Base-by-base conservation (phyloP, 2,797 vertebrate genomes). In the Phylloscopus collybita region DNA sequence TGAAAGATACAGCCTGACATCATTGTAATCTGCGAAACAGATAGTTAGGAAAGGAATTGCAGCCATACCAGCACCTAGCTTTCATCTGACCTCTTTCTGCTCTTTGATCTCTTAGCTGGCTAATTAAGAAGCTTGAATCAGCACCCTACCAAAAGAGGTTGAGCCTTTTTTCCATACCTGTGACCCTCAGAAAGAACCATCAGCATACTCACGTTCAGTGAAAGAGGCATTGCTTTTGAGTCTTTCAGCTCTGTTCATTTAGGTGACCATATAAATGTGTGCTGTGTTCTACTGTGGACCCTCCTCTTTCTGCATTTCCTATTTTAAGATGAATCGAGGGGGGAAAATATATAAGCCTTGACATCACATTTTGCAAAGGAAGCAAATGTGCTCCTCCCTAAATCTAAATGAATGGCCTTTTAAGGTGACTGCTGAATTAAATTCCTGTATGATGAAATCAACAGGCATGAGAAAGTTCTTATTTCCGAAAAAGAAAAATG, bases 391-490 rank as follows among this genome's bases (percentile, higher is more conserved):
- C 79, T 94, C 90, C 89, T 96, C 95, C 95, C 88, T 90, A 51
- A 75, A 67, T 61, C 73, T 66, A 86, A 83, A 97, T 94, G 85
- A 96, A 95, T 95, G 88, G 91, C 94, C 92, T 95, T 96, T 96
- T 95, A 96, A 96, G 91, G 95, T 95, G 80, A 88, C 73, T 92
- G 84, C 64, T 93, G 91, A 93, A 95, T 95, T 95, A 96, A 85
- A 92, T 96, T 96, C 95, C 92, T 88, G 85, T 92, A 34, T 85
- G 93, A 92, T 96, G 74, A 94, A 94, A 71, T 92, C 92, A 96
- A 81, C 60, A 61, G 74, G 73, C 92, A 71, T 79, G 86, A 93
- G 67, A 91, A 94, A 74, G 73, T 88, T 93, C 64, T 76, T 71
- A 84, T 80, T 92, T 94, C 90, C 4, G 4, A 85, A 79, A 86